A percentile compares a stretch with the other conserved stretches of the same genome.
Evolutionary conservation across 2,888 invertebrate genomes (phyloP).

Genomic region (Calliopum simillimum): DNA sequence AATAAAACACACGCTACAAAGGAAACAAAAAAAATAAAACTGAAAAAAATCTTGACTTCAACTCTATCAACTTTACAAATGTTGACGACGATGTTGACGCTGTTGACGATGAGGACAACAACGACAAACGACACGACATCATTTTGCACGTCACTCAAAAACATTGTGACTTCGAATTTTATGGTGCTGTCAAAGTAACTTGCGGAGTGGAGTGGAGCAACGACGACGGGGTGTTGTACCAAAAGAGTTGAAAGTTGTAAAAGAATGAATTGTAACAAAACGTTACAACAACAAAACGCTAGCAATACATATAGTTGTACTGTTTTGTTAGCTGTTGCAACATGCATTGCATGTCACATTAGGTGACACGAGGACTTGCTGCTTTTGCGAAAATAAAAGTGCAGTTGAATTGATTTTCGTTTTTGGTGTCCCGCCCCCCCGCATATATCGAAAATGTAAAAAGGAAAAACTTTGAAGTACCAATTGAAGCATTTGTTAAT

Average conservation of each 20-base stretch:
- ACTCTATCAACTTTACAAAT: conserved; percentile 4
- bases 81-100: conserved; percentile 39
- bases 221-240: not conserved
- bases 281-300: conserved; percentile 10
- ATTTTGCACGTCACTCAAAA: conserved; percentile 61
- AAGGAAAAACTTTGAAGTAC: conserved; percentile 23
- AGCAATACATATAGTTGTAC: not conserved
- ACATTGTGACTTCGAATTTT: conserved; percentile 12
- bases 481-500: conserved; percentile 17
- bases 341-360: conserved; percentile 3
- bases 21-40: not conserved
- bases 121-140: conserved; percentile 58
- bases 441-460: not conserved
- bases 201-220: not conserved
- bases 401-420: conserved; percentile 18
- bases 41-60: conserved; percentile 18
- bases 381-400: too few relatives aligned
- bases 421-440: not conserved
- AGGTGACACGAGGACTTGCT: conserved; percentile 28
- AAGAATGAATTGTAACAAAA: conserved; percentile 25
- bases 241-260: not conserved
- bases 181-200: not conserved
- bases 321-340: not conserved
- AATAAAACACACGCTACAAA: too few relatives aligned
- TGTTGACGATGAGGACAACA: conserved; percentile 41